These are phyloP conservation scores for Corydoras maculifer DNA, from an alignment of 2,113 vertebrate genomes.

Conservation along the genomic window DNA sequence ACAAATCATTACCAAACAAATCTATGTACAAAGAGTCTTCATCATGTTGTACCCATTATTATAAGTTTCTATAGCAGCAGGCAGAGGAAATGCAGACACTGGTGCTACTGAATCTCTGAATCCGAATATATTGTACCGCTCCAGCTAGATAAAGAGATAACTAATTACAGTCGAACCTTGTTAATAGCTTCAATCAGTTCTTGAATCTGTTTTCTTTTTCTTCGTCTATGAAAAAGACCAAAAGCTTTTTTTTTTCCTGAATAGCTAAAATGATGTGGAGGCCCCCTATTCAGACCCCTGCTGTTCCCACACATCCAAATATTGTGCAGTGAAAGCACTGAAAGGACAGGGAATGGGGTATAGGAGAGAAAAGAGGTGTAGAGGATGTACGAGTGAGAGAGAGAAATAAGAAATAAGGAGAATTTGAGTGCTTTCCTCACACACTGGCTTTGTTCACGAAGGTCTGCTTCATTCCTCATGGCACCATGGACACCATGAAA, in stretches of 20 bases:
- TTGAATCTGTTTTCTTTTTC: neutral
- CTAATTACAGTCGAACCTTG: neutral
- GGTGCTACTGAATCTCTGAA: neutral
- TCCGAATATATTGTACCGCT: neutral
- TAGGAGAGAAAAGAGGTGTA: conserved; percentile 7
- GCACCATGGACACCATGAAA: neutral
- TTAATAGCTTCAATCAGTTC: neutral
- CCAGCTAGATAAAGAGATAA: neutral
- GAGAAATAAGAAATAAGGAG: conserved; percentile 4
- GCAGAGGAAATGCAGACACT: neutral
- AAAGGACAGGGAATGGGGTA: neutral
- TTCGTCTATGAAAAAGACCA: neutral
- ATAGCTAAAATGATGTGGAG: neutral
- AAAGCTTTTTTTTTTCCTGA: neutral
- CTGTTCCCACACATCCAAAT: conserved; percentile 6
- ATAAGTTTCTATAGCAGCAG: neutral
- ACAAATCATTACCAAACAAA: neutral
- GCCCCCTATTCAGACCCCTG: conserved; percentile 5
- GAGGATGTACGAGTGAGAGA: neutral
- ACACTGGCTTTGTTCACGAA: conserved; percentile 1
- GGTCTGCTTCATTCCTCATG: neutral
- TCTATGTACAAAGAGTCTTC: neutral
- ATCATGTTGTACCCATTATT: neutral
- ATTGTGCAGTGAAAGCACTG: neutral
- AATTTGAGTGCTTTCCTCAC: neutral